Conservation (phyloP, 2,888 invertebrate species). For the Autographa pulchrina region DNA sequence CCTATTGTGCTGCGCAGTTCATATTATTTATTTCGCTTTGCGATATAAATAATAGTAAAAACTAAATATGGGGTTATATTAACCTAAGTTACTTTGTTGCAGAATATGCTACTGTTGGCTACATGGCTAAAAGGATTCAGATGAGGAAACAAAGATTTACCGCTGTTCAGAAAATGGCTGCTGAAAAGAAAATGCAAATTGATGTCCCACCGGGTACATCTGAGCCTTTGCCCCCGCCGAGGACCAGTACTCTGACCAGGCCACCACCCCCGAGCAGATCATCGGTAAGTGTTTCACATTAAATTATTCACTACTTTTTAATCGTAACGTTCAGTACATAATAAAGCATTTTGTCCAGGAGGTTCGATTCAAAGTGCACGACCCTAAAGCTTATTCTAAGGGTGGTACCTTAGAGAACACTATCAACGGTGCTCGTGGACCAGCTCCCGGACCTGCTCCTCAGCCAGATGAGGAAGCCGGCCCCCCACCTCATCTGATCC, state of each 20-base stretch:
- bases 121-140: constrained; percentile 98
- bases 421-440: constrained; percentile 93
- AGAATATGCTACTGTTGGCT: constrained; percentile 99
- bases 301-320: background rate
- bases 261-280: constrained; percentile 83
- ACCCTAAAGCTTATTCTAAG: constrained; percentile 97
- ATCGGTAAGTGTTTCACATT: constrained; percentile 66
- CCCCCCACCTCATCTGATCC: constrained; percentile 93
- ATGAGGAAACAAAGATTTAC: constrained; percentile 97
- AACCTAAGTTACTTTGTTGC: constrained; percentile 68
- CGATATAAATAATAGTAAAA: constrained; percentile 25
- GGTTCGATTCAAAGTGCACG: constrained; percentile 98
- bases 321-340: background rate
- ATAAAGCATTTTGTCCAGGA: constrained; percentile 90
- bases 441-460: constrained; percentile 70
- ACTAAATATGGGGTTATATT: constrained; percentile 15
- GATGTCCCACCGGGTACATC: constrained; percentile 92
- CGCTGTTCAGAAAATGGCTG: constrained; percentile 96
- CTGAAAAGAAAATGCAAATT: constrained; percentile 95
- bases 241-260: constrained; percentile 91
- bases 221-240: constrained; percentile 90
- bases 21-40: constrained; percentile 40
- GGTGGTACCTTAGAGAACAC: constrained; percentile 97
- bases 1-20: constrained; percentile 24
- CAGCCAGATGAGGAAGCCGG: constrained; percentile 89